Base-by-base conservation (phyloP, 1,140 invertebrate species). In the Cyphomyrmex costatus region DNA sequence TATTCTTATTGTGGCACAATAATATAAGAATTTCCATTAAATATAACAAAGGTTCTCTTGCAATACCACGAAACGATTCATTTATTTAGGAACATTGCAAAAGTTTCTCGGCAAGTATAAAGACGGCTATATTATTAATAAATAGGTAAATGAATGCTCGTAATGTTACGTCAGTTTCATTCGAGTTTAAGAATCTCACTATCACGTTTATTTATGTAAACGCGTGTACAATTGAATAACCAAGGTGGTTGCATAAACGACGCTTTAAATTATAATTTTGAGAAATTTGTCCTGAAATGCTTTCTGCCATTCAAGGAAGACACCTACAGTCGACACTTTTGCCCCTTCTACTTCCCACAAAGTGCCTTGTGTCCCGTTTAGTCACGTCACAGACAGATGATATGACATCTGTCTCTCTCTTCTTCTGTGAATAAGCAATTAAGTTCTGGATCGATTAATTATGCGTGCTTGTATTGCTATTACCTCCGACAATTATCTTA, bases 261-360 rank as follows among this genome's bases (percentile, higher is more conserved):
- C 66, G 36, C 8, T 74, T 78, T 66, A 30, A 33, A 24, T 86
- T 82, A 61, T 65, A 80, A 63, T 89, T 90, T 78, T 79, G 68
- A 49, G 68, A 61, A 77, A 82, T 70, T 88, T 77, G 63, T 86
- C 61, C 19, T 70, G 27, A 79, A 58, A 89, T 74, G 73, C 60
- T 87, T 84, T 63, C 70, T 65, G 46, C 53, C 73, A 68, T 66
- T 89, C 60, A 58, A 36, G 10, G 8, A 19, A 87, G 68, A 74
- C 66, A 76, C 53, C 77, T 49, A 78, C 74, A 65, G 46, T 53
- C 74, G 53, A 24, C 61, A 79, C 84, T 78, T 66, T 85, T 68
- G 27, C 74, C 53, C 33, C 53, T 60, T 70, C 79, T 66, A 56
- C 33, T 46, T 73, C 1, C 51, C 79, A 73, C 63, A 80, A 68